These are phyloP conservation scores for Scarus forsteni DNA, from an alignment of 2,797 vertebrate species.

Conservation along the genomic window DNA sequence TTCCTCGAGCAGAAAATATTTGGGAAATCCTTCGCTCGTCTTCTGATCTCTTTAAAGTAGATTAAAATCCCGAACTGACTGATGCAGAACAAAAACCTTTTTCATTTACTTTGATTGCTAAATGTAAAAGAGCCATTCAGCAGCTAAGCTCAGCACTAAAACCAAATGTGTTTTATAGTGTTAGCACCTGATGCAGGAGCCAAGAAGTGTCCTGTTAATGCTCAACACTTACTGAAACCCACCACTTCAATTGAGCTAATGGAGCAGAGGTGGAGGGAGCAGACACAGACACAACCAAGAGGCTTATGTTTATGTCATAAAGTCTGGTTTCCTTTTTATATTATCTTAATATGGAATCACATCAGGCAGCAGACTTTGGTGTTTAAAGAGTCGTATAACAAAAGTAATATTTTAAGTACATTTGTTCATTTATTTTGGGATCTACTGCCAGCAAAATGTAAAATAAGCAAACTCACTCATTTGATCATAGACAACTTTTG, in stretches of 20 bases:
- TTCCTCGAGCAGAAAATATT: conserved; percentile 58
- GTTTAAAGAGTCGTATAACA: too few relatives aligned
- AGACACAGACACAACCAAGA: conserved; percentile 9
- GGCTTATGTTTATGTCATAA: too few relatives aligned
- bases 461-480: too few relatives aligned
- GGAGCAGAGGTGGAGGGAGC: conserved; percentile 51
- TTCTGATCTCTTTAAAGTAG: conserved; percentile 39
- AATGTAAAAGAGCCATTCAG: conserved; percentile 58
- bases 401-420: too few relatives aligned
- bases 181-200: conserved; percentile 70
- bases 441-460: too few relatives aligned
- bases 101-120: conserved; percentile 68
- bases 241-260: conserved; percentile 75
- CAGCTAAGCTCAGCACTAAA: conserved; percentile 54
- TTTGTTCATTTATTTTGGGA: too few relatives aligned
- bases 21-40: conserved; percentile 18
- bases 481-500: too few relatives aligned
- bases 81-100: conserved; percentile 30
- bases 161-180: conserved; percentile 62
- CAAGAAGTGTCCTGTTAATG: conserved; percentile 66
- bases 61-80: conserved; percentile 48
- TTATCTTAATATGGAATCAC: too few relatives aligned
- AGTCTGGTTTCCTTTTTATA: too few relatives aligned
- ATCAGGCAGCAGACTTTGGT: too few relatives aligned
- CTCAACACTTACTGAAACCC: conserved; percentile 69